A percentile compares a stretch with the other conserved stretches of the same genome.
Evolutionary conservation across 1,140 invertebrate species (phyloP).

Genomic region (Thalassaphorura encarpata): DNA sequence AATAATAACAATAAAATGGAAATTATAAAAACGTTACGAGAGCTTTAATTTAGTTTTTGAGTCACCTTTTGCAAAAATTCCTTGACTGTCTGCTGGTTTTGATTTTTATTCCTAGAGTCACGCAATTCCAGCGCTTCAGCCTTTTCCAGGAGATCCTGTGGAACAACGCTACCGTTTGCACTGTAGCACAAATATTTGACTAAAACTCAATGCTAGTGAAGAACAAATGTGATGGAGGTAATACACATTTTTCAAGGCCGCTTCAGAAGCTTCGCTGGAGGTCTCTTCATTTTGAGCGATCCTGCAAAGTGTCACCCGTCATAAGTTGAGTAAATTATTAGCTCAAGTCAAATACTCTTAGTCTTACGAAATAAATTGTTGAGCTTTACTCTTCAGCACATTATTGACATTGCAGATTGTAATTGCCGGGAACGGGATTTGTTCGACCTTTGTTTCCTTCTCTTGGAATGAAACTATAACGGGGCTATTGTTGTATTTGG

Average conservation of each 20-base stretch:
- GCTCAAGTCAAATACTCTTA: background rate
- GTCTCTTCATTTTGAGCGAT: background rate
- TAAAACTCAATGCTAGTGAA: background rate
- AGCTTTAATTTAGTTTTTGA: too few species aligned
- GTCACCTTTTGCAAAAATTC: background rate
- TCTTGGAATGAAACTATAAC: constrained; percentile 47
- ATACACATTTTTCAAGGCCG: too few species aligned
- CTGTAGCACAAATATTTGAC: background rate
- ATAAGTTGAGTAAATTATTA: background rate
- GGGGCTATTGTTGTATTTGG: constrained; percentile 47
- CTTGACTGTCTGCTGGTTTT: too few species aligned
- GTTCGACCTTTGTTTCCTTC: constrained; percentile 16
- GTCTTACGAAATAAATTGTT: constrained; percentile 7
- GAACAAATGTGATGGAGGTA: background rate
- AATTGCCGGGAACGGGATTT: constrained; percentile 30
- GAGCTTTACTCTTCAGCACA: constrained; percentile 21
- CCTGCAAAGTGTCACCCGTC: background rate
- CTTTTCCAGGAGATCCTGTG: background rate
- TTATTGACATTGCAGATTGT: constrained; percentile 32
- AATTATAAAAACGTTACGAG: too few species aligned
- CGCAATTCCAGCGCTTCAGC: background rate
- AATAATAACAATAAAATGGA: too few species aligned
- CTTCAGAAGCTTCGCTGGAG: background rate
- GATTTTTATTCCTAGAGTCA: too few species aligned
- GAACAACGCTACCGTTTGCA: background rate